phyloP scores from a whole-genome alignment of 2,113 vertebrate species.

The Triplophysa tibetana region DNA sequence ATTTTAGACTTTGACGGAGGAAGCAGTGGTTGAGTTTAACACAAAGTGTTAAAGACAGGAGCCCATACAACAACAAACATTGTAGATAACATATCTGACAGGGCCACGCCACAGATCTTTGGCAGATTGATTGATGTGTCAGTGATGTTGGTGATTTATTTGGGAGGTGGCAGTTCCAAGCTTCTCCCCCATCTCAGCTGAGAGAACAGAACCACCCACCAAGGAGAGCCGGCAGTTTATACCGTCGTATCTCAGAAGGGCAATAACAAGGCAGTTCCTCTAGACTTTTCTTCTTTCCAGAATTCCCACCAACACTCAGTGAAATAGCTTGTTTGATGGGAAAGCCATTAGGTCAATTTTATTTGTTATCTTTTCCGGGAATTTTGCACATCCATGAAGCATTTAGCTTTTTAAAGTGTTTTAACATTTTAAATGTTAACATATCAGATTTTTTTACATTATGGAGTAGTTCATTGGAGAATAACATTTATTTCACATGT shows the following conservation, averaged over 20 bases:
- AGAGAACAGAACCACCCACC: slow-evolving; percentile 23
- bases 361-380: background rate
- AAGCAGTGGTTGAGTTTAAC: slow-evolving; percentile 18
- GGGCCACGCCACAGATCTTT: slow-evolving; percentile 9
- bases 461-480: no score
- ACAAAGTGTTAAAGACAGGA: background rate
- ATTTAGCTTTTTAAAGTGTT: background rate
- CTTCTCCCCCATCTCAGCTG: background rate
- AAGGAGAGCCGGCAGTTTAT: background rate
- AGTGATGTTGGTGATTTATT: slow-evolving; percentile 7
- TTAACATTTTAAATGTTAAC: background rate
- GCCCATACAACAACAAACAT: background rate
- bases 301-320: slow-evolving; percentile 8
- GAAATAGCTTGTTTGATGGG: slow-evolving; percentile 9
- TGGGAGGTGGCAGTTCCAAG: slow-evolving; percentile 34
- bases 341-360: background rate
- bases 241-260: slow-evolving; percentile 8
- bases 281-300: background rate
- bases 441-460: background rate
- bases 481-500: no score
- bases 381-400: background rate
- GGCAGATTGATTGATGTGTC: slow-evolving; percentile 31
- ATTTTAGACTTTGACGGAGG: slow-evolving; percentile 32
- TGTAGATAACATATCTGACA: background rate
- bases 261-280: slow-evolving; percentile 9